A percentile compares a stretch with the other conserved stretches of the same genome.
Evolutionary conservation across 2,888 invertebrate species (phyloP).

Genomic region (Metacarcinus magister): DNA sequence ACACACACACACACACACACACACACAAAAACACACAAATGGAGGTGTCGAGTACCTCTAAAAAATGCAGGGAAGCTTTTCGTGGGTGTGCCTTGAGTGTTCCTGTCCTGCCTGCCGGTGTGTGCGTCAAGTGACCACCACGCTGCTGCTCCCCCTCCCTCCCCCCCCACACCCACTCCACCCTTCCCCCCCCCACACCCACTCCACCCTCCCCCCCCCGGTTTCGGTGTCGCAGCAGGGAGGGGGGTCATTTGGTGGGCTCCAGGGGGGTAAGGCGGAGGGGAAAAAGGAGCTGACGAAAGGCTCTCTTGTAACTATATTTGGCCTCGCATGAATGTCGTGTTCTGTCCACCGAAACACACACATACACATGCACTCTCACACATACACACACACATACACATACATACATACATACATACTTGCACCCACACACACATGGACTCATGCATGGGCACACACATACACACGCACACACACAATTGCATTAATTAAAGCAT

Average conservation of each 20-base stretch:
- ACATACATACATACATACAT: constrained; percentile 33
- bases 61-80: not conserved
- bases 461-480: constrained; percentile 13
- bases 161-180: too few relatives aligned
- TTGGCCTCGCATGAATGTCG: not conserved
- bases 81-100: not conserved
- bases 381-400: constrained; percentile 45
- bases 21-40: constrained; percentile 30
- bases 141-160: not conserved
- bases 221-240: not conserved
- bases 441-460: too few relatives aligned
- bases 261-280: not conserved
- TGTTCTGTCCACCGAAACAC: not conserved
- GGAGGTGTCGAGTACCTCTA: not conserved
- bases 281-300: not conserved
- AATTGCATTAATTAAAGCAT: not conserved
- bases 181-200: not conserved
- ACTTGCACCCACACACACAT: constrained; percentile 35
- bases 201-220: not conserved
- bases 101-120: not conserved
- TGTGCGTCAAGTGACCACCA: not conserved
- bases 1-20: constrained; percentile 46
- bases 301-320: not conserved
- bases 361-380: constrained; percentile 17
- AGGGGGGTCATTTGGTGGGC: not conserved